Evolutionary conservation across 2,113 vertebrate genomes (phyloP).

Genomic region (Ranitomeya variabilis): DNA sequence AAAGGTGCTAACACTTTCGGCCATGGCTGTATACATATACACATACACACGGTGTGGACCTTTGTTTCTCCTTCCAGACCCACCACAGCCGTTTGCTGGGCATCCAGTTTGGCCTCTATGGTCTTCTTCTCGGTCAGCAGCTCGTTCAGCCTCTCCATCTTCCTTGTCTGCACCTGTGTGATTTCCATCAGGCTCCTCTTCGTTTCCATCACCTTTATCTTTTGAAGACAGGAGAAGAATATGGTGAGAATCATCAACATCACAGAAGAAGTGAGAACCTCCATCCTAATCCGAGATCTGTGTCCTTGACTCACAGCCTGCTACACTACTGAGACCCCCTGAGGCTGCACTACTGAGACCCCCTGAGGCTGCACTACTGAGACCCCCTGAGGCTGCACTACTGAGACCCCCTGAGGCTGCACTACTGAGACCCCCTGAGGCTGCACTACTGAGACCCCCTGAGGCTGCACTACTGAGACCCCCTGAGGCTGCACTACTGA

Average conservation of each 20-base stretch:
- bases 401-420: too few species aligned
- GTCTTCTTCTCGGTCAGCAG: slow-evolving; percentile 75
- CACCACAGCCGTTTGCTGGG: slow-evolving; percentile 76
- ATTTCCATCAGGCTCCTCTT: slow-evolving; percentile 70
- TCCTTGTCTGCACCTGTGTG: slow-evolving; percentile 78
- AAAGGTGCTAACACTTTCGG: too few species aligned
- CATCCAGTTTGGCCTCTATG: slow-evolving; percentile 75
- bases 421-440: too few species aligned
- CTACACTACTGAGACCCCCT: too few species aligned
- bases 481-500: too few species aligned
- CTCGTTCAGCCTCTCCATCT: slow-evolving; percentile 70
- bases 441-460: too few species aligned
- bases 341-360: too few species aligned
- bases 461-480: too few species aligned
- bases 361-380: too few species aligned
- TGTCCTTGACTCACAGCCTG: not conserved
- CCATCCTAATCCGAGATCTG: not conserved
- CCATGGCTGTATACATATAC: too few species aligned
- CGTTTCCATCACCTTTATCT: slow-evolving; percentile 73
- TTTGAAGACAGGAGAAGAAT: slow-evolving; percentile 58
- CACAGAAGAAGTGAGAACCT: not conserved
- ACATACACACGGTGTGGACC: not conserved
- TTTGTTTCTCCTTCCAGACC: not conserved
- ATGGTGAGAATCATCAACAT: not conserved
- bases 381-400: too few species aligned